A percentile compares a stretch with the other conserved stretches of the same genome.
Conservation (phyloP, 2,888 invertebrate species). For the Phrixothrix hirtus region DNA sequence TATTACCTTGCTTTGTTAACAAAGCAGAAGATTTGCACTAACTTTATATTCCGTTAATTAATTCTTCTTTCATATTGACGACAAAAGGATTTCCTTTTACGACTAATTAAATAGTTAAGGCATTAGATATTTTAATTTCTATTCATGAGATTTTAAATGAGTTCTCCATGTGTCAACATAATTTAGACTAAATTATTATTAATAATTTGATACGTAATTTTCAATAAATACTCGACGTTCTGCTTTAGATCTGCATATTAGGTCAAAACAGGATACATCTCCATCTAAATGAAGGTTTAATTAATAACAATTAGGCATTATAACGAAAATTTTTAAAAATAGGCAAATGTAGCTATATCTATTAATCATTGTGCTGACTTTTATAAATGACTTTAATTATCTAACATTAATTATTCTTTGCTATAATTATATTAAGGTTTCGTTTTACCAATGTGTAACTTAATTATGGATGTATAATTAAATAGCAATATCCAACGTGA, state of each 20-base stretch:
- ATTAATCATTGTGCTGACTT: slow-evolving; percentile 2
- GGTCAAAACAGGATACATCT: not conserved
- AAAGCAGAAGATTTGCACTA: not conserved
- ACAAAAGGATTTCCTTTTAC: not conserved
- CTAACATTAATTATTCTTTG: slow-evolving; percentile 16
- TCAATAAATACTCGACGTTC: not conserved
- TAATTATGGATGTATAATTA: slow-evolving; percentile 28
- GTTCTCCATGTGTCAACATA: not conserved
- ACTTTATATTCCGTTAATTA: not conserved
- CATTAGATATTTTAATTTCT: not conserved
- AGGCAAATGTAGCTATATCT: not conserved
- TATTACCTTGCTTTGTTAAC: not conserved
- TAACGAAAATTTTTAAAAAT: not conserved
- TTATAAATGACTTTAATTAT: slow-evolving; percentile 28
- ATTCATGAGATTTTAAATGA: not conserved
- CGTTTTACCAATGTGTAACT: slow-evolving; percentile 24
- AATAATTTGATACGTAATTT: no score
- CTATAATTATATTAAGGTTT: slow-evolving; percentile 20
- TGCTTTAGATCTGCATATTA: not conserved
- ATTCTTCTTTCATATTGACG: not conserved
- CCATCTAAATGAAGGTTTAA: no score
- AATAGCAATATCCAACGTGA: slow-evolving; percentile 26
- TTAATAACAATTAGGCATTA: no score
- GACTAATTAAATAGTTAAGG: not conserved
- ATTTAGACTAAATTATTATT: no score